These are phyloP conservation scores for Betta splendens DNA, from an alignment of 2,797 vertebrate genomes.

Conservation along the genomic window DNA sequence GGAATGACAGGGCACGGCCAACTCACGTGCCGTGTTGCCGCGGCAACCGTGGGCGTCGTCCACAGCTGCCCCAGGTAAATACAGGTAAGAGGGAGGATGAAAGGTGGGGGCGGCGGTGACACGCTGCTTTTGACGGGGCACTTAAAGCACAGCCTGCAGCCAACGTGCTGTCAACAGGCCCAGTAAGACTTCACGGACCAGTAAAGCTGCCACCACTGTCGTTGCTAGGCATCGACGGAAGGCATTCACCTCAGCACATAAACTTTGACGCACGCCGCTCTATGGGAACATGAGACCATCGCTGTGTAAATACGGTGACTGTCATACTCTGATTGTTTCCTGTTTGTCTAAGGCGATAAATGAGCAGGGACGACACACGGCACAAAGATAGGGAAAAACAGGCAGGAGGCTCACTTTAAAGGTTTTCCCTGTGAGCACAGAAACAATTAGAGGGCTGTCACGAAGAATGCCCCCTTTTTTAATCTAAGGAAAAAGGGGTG, in stretches of 20 bases:
- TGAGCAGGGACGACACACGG: slow-evolving; percentile 11
- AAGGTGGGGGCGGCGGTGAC: slow-evolving; percentile 30
- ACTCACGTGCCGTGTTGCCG: slow-evolving; percentile 19
- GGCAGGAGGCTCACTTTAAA: slow-evolving; percentile 1
- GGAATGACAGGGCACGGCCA: slow-evolving; percentile 63
- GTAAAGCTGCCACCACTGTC: not conserved
- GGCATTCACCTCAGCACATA: slow-evolving; percentile 1
- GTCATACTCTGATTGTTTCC: not conserved
- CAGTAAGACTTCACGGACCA: slow-evolving; percentile 9
- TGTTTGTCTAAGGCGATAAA: slow-evolving; percentile 15
- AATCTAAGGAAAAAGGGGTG: not conserved
- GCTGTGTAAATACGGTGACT: slow-evolving; percentile 1
- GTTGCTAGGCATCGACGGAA: not conserved
- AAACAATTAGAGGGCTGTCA: slow-evolving; percentile 16
- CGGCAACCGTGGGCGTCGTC: slow-evolving; percentile 42
- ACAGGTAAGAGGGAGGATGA: slow-evolving; percentile 63
- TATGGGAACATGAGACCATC: slow-evolving; percentile 1
- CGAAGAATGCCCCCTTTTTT: not conserved
- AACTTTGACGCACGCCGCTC: not conserved
- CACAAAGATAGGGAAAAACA: slow-evolving; percentile 2
- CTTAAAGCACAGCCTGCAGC: slow-evolving; percentile 22
- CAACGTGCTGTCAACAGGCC: not conserved
- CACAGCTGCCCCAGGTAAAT: slow-evolving; percentile 61
- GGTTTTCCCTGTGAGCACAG: not conserved
- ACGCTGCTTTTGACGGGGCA: slow-evolving; percentile 37